phyloP scores from a whole-genome alignment of 2,797 vertebrate genomes.

The Sebastes ruberrimus region DNA sequence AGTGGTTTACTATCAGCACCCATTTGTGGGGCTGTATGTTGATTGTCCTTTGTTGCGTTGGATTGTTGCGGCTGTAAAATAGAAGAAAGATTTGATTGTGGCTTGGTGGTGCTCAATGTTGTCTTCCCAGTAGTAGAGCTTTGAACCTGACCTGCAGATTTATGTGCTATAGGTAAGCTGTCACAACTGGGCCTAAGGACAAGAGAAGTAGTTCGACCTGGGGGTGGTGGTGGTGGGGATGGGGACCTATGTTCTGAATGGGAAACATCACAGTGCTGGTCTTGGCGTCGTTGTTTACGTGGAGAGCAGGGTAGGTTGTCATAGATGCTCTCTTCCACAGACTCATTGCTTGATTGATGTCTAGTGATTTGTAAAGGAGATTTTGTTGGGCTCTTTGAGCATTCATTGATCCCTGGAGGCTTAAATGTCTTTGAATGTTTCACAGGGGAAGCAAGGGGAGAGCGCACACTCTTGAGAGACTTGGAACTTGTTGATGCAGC shows the following conservation, averaged over 20 bases:
- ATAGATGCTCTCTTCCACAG: constrained; percentile 71
- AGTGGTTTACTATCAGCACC: constrained; percentile 59
- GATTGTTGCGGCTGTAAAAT: constrained; percentile 70
- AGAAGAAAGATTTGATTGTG: constrained; percentile 48
- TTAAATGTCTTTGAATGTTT: constrained; percentile 83
- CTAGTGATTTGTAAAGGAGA: constrained; percentile 65
- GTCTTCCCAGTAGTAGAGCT: constrained; percentile 66
- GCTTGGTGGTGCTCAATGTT: constrained; percentile 45
- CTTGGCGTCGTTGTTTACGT: constrained; percentile 79
- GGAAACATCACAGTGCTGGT: constrained; percentile 68
- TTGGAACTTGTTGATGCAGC: constrained; percentile 48
- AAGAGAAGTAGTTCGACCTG: constrained; percentile 87
- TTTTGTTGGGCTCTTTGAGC: constrained; percentile 75
- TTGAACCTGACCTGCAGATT: constrained; percentile 54
- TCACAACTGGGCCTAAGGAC: constrained; percentile 79
- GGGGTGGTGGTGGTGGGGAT: constrained; percentile 79
- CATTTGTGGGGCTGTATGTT: constrained; percentile 59
- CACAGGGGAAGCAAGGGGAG: constrained; percentile 76
- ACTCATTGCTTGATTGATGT: constrained; percentile 56
- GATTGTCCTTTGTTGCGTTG: constrained; percentile 45
- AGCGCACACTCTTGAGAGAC: constrained; percentile 71
- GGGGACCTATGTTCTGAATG: constrained; percentile 70
- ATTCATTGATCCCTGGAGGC: constrained; percentile 65
- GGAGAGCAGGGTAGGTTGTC: constrained; percentile 78
- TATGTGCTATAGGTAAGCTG: constrained; percentile 63